Percentiles rank a stretch among this genome's conserved stretches.
phyloP scores from a whole-genome alignment of 2,797 vertebrate species.

The Siniperca undulata region DNA sequence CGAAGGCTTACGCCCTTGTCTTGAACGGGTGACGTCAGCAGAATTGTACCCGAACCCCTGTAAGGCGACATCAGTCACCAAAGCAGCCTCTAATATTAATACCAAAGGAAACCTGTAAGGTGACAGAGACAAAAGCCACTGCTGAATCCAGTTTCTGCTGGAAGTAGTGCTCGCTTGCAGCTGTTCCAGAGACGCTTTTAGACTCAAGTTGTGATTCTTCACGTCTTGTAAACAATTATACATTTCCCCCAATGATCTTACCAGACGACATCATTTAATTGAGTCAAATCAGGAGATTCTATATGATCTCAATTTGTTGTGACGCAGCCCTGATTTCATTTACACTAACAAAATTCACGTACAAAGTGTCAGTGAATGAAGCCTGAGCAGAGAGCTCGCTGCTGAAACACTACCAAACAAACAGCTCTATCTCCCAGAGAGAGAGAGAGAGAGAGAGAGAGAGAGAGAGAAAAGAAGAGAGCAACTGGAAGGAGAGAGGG shows the following conservation, averaged over 20 bases:
- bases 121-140: no score
- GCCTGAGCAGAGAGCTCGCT: neutral
- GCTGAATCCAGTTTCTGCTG: no score
- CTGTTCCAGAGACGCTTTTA: no score
- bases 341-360: no score
- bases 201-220: no score
- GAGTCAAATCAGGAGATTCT: neutral
- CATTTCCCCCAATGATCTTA: no score
- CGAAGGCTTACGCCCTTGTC: no score
- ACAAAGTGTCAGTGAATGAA: neutral
- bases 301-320: neutral
- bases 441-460: no score
- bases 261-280: no score
- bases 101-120: neutral
- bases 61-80: neutral
- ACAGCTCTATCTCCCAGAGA: neutral
- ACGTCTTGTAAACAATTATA: no score
- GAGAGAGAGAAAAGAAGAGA: neutral
- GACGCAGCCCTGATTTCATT: neutral
- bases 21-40: no score
- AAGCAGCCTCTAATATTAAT: neutral
- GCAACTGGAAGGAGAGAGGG: neutral
- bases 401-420: neutral
- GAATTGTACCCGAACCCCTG: no score
- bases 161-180: neutral